Conservation (phyloP, 2,113 vertebrate species). For the Lepisosteus oculatus region DNA sequence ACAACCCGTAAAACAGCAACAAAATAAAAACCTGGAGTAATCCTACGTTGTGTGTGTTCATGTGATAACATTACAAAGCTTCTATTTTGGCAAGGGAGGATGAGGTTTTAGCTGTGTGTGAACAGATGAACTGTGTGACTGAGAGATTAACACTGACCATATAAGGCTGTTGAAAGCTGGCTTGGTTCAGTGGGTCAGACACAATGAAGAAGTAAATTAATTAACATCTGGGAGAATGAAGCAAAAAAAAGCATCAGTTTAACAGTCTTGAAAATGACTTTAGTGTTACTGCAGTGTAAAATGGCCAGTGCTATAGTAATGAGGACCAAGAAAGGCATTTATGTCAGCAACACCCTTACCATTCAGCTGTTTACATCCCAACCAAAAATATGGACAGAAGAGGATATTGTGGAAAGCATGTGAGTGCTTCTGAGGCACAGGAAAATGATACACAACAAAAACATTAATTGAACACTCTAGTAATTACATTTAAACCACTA, state of each 20-base stretch:
- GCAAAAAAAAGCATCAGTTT: constrained; percentile 16
- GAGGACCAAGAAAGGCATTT: constrained; percentile 36
- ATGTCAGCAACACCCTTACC: not conserved
- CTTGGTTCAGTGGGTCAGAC: constrained; percentile 26
- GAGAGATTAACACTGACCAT: constrained; percentile 30
- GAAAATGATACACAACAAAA: too few species aligned
- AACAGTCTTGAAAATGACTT: constrained; percentile 17
- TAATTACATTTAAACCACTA: too few species aligned
- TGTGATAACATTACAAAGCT: too few species aligned
- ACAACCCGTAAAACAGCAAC: too few species aligned
- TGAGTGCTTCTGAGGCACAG: too few species aligned
- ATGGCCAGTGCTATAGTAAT: constrained; percentile 40
- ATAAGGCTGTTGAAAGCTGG: constrained; percentile 38
- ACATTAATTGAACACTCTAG: too few species aligned
- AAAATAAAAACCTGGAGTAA: too few species aligned
- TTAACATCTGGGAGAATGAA: constrained; percentile 34
- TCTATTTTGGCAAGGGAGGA: constrained; percentile 2
- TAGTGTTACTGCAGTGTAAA: constrained; percentile 31
- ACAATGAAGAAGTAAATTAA: constrained; percentile 13
- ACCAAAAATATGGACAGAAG: constrained; percentile 6
- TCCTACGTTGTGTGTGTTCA: too few species aligned
- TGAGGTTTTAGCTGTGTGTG: constrained; percentile 35
- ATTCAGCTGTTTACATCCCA: constrained; percentile 22
- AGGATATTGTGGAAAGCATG: too few species aligned
- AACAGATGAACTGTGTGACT: constrained; percentile 33